Evolutionary conservation across 2,113 vertebrate species (phyloP).

Genomic region (Lethenteron reissneri): DNA sequence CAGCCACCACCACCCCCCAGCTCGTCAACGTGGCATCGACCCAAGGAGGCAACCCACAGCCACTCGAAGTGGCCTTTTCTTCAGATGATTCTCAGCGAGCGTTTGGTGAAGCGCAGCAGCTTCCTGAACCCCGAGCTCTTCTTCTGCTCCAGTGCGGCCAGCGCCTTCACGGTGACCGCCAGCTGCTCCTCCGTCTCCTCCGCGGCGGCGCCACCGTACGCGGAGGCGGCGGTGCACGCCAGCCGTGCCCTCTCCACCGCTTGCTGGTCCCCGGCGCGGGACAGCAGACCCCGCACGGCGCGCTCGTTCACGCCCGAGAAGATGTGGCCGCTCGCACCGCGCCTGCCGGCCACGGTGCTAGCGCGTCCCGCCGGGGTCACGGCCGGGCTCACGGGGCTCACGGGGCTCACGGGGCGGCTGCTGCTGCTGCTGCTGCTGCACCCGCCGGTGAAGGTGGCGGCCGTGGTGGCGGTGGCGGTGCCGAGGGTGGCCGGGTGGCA

Average conservation of each 20-base stretch:
- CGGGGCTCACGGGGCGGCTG: background rate
- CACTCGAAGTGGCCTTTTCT: background rate
- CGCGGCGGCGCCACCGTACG: background rate
- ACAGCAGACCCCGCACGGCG: background rate
- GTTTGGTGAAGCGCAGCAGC: background rate
- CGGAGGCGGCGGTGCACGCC: background rate
- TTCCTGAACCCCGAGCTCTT: background rate
- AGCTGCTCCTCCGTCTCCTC: background rate
- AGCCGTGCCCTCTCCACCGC: background rate
- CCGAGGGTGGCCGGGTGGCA: no score
- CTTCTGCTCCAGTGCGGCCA: background rate
- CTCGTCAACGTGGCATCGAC: background rate
- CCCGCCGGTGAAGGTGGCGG: no score
- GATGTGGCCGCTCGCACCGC: background rate
- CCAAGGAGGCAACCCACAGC: no score
- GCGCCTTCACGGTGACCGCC: background rate
- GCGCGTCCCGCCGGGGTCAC: background rate
- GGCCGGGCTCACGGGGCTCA: background rate
- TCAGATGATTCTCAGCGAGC: background rate
- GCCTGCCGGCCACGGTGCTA: background rate
- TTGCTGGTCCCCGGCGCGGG: background rate
- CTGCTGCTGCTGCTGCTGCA: no score
- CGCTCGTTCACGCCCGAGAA: constrained; percentile 1
- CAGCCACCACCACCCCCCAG: background rate
- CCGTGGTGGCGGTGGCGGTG: no score